Percentiles rank a stretch among this genome's conserved stretches.
Conservation (phyloP, 2,113 vertebrate genomes). For the Scytalopus superciliaris region DNA sequence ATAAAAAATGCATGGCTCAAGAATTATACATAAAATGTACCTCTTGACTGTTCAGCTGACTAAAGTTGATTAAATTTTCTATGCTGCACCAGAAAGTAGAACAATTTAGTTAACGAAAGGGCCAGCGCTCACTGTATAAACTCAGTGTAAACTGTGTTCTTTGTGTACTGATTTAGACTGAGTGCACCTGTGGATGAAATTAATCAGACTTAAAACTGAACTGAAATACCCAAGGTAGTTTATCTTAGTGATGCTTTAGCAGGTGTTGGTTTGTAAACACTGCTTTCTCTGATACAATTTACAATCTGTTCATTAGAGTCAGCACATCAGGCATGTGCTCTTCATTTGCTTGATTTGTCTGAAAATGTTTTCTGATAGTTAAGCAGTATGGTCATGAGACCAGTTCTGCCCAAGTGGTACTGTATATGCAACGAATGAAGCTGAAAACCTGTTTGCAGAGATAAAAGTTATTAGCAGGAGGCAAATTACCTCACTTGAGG, state of each 20-base stretch:
- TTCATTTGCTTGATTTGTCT: neutral
- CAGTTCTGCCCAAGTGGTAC: neutral
- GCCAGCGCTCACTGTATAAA: neutral
- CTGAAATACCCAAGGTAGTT: neutral
- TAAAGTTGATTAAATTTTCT: neutral
- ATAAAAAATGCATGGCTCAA: accelerated
- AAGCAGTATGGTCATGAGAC: neutral
- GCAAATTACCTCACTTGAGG: neutral
- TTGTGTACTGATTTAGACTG: neutral
- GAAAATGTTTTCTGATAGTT: neutral
- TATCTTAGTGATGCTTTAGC: neutral
- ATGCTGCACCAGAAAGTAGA: neutral
- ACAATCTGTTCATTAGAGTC: neutral
- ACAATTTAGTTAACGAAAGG: neutral
- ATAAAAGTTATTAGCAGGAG: neutral
- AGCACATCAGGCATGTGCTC: neutral
- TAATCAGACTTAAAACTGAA: neutral
- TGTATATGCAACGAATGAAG: neutral
- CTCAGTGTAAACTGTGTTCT: neutral
- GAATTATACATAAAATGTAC: neutral
- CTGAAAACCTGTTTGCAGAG: neutral
- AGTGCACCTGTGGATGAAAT: neutral
- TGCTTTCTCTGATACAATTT: neutral
- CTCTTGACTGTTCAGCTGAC: neutral
- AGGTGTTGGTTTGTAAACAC: neutral